Evolutionary conservation across 2,113 vertebrate species (phyloP).

Genomic region (Calypte anna): DNA sequence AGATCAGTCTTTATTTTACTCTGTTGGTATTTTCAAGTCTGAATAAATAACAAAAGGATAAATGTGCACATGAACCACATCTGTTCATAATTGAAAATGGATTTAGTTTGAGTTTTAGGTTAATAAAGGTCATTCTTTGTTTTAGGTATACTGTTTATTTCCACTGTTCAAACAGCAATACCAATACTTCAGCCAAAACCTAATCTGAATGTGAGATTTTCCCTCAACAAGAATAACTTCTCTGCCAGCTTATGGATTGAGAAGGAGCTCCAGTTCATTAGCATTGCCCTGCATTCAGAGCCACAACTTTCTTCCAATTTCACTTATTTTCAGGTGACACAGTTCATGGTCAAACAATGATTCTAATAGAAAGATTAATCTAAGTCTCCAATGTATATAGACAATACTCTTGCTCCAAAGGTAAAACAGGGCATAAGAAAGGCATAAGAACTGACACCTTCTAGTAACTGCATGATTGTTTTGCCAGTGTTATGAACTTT

Average conservation of each 20-base stretch:
- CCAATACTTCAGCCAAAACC: neutral
- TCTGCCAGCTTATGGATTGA: neutral
- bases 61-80: neutral
- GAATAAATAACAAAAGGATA: neutral
- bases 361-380: constrained; percentile 56
- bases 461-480: neutral
- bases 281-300: constrained; percentile 9
- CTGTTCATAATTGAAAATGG: neutral
- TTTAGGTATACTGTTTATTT: neutral
- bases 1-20: neutral
- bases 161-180: neutral
- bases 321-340: constrained; percentile 48
- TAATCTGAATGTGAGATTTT: neutral
- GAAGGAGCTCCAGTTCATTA: constrained; percentile 28
- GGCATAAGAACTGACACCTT: neutral
- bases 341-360: constrained; percentile 25
- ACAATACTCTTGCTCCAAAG: neutral
- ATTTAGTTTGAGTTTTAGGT: neutral
- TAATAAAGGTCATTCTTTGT: neutral
- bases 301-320: constrained; percentile 2
- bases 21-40: neutral
- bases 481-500: constrained; percentile 17
- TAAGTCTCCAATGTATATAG: neutral
- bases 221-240: neutral
- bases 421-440: neutral